A percentile compares a stretch with the other conserved stretches of the same genome.
Evolutionary conservation across 2,888 invertebrate genomes (phyloP).

Genomic region (Therioaphis trifolii): DNA sequence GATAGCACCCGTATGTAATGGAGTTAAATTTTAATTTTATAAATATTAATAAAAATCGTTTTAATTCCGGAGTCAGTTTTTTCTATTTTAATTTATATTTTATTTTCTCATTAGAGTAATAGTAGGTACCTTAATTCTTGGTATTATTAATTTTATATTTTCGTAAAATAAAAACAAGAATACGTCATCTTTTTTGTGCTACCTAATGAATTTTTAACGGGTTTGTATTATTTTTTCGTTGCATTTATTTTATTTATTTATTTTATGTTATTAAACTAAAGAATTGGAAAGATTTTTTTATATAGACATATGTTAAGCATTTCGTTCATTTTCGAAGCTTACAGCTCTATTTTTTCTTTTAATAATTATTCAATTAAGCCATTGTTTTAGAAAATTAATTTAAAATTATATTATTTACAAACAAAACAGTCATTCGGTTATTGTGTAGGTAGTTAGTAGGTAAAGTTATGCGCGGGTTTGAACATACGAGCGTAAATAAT

Average conservation of each 20-base stretch:
- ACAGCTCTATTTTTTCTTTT: neutral
- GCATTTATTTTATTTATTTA: neutral
- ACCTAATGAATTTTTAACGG: neutral
- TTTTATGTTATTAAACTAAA: constrained; percentile 1
- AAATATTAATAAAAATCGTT: no score
- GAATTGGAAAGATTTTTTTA: neutral
- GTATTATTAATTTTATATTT: no score
- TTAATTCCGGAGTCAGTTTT: no score
- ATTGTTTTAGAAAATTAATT: constrained; percentile 19
- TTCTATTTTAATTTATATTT: no score
- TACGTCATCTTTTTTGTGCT: neutral
- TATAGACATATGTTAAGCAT: neutral
- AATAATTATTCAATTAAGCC: constrained; percentile 8
- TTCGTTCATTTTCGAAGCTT: neutral
- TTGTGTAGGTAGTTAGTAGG: constrained; percentile 40
- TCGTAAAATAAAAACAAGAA: neutral
- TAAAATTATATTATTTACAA: constrained; percentile 24
- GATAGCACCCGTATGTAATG: no score
- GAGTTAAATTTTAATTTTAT: no score
- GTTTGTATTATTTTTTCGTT: neutral
- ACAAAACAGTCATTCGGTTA: constrained; percentile 17
- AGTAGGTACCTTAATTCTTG: no score
- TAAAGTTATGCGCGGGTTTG: constrained; percentile 50
- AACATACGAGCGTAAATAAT: constrained; percentile 51
- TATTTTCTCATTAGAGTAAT: no score